Conservation (phyloP, 1,140 invertebrate genomes). For the Archegozetes longisetosus region DNA sequence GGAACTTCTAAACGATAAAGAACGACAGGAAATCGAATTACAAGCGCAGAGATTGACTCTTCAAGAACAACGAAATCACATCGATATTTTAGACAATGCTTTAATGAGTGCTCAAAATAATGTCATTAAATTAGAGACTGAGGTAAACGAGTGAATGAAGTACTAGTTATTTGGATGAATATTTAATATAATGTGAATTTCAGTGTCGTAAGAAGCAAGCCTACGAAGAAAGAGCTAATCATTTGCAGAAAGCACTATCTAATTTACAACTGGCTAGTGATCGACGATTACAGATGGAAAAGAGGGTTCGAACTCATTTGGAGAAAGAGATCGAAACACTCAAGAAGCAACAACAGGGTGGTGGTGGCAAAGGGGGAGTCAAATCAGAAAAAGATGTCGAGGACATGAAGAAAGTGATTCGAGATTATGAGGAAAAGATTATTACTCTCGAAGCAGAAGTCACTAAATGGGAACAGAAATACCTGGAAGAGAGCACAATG, state of each 20-base stretch:
- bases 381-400: constrained; percentile 15
- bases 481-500: constrained; percentile 64
- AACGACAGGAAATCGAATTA: constrained; percentile 77
- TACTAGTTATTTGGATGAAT: constrained; percentile 2
- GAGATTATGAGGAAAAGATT: constrained; percentile 60
- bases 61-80: constrained; percentile 77
- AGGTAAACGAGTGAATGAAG: constrained; percentile 37
- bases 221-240: constrained; percentile 63
- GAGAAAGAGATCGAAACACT: constrained; percentile 53
- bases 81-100: constrained; percentile 79
- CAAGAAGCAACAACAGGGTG: constrained; percentile 20
- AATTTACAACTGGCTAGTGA: constrained; percentile 65
- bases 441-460: constrained; percentile 64
- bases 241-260: constrained; percentile 63
- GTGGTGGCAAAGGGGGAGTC: neutral
- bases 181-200: constrained; percentile 13
- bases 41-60: constrained; percentile 68
- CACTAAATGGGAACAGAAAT: constrained; percentile 71
- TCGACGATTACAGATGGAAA: constrained; percentile 58
- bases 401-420: constrained; percentile 27
- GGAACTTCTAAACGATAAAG: constrained; percentile 65
- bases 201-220: constrained; percentile 64
- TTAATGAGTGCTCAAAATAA: constrained; percentile 76
- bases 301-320: constrained; percentile 51
- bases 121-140: constrained; percentile 71